A percentile compares a stretch with the other conserved stretches of the same genome.
Conservation (phyloP, 2,113 vertebrate species). For the Struthidea cinerea region DNA sequence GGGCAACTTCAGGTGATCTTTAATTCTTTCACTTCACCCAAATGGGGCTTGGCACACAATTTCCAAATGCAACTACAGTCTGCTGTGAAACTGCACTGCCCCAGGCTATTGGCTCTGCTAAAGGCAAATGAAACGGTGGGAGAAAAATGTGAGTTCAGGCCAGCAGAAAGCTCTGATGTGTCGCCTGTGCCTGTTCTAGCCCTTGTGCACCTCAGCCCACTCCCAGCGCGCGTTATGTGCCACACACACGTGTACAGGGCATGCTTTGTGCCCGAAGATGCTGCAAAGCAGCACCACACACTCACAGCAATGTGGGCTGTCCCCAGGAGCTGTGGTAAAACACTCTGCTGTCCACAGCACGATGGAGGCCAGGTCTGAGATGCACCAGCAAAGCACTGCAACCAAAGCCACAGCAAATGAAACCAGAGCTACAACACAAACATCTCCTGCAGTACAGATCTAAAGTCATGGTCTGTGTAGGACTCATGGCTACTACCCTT, state of each 20-base stretch:
- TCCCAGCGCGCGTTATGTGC: fast-evolving
- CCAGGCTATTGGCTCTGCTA: neutral
- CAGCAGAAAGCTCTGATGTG: neutral
- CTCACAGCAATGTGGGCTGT: fast-evolving
- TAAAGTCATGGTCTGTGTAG: neutral
- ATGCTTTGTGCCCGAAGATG: fast-evolving
- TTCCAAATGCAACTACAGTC: neutral
- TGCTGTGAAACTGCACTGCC: neutral
- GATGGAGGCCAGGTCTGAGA: neutral
- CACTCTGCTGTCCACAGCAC: neutral
- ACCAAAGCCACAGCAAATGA: neutral
- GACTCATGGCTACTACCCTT: neutral
- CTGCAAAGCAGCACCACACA: neutral
- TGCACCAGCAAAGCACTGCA: neutral
- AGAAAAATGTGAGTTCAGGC: neutral
- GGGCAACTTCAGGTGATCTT: neutral
- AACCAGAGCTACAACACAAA: neutral
- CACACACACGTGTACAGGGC: neutral
- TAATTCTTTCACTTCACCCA: neutral
- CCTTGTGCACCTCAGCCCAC: neutral
- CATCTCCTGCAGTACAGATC: fast-evolving
- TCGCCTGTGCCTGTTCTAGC: neutral
- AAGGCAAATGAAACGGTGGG: neutral
- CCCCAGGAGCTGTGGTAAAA: neutral
- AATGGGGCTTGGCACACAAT: neutral